A percentile compares a stretch with the other conserved stretches of the same genome.
These are phyloP conservation scores for Samia ricini DNA, from an alignment of 1,140 invertebrate genomes.

Conservation along the genomic window DNA sequence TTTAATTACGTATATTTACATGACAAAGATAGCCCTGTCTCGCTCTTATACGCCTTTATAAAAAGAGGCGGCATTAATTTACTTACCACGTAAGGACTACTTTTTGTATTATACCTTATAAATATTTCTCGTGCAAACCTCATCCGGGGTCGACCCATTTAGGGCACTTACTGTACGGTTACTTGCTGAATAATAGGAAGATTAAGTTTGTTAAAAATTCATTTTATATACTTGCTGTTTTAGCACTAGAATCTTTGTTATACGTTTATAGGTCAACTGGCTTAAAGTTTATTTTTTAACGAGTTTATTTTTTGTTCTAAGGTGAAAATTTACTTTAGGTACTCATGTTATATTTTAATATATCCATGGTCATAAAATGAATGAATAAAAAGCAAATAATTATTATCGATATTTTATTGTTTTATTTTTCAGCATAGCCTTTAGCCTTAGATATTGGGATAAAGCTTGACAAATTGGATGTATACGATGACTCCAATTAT, in stretches of 20 bases:
- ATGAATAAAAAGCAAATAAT: too few relatives aligned
- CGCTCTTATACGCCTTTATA: slow-evolving; percentile 10
- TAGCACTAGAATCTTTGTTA: neutral
- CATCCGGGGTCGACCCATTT: slow-evolving; percentile 36
- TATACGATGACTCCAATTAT: too few relatives aligned
- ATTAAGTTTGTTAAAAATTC: slow-evolving; percentile 37
- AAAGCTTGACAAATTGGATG: too few relatives aligned
- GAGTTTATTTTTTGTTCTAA: too few relatives aligned
- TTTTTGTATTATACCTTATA: slow-evolving; percentile 40
- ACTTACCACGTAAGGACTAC: slow-evolving; percentile 21
- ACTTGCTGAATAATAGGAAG: slow-evolving; percentile 29
- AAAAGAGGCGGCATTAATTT: slow-evolving; percentile 11
- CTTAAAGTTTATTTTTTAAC: too few relatives aligned
- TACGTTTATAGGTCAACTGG: neutral
- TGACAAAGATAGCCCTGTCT: slow-evolving; percentile 25
- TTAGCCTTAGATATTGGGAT: too few relatives aligned
- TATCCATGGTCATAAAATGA: too few relatives aligned
- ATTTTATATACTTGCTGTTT: slow-evolving; percentile 11
- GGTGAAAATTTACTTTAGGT: too few relatives aligned
- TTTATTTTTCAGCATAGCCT: too few relatives aligned
- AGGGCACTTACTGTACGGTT: slow-evolving; percentile 31
- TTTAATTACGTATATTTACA: slow-evolving; percentile 49
- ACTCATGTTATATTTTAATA: too few relatives aligned
- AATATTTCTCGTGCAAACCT: slow-evolving; percentile 38
- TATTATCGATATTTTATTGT: too few relatives aligned